phyloP scores from a whole-genome alignment of 2,888 invertebrate species.

The Cosmia pyralina region DNA sequence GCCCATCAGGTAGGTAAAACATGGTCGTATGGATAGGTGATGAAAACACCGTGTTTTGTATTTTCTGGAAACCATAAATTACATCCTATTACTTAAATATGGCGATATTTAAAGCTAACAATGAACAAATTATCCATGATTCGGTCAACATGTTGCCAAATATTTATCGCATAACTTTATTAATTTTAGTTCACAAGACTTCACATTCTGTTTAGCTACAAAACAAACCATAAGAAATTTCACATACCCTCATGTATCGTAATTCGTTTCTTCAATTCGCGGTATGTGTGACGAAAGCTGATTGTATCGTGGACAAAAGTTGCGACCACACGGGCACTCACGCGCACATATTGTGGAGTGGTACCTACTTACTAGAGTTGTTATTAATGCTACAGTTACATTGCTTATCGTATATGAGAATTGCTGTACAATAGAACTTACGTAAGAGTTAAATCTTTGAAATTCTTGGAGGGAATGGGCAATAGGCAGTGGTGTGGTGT shows the following conservation, averaged over 20 bases:
- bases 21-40: not conserved
- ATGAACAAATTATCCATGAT: not conserved
- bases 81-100: no score
- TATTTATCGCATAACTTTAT: not conserved
- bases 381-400: constrained; percentile 59
- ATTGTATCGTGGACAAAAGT: constrained; percentile 48
- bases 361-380: constrained; percentile 7
- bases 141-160: not conserved
- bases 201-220: not conserved
- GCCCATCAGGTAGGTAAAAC: no score
- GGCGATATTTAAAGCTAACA: not conserved
- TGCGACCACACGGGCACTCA: constrained; percentile 48
- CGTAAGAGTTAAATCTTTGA: constrained; percentile 18
- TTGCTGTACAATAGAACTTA: constrained; percentile 29
- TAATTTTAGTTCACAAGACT: not conserved
- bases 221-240: not conserved
- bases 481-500: not conserved
- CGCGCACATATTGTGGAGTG: constrained; percentile 33
- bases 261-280: constrained; percentile 18
- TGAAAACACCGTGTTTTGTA: not conserved
- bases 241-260: not conserved
- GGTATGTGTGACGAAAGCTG: constrained; percentile 27
- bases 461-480: not conserved
- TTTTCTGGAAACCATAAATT: not conserved
- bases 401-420: constrained; percentile 39